Evolutionary conservation across 2,888 invertebrate species (phyloP).

Genomic region (Thelaira solivaga): DNA sequence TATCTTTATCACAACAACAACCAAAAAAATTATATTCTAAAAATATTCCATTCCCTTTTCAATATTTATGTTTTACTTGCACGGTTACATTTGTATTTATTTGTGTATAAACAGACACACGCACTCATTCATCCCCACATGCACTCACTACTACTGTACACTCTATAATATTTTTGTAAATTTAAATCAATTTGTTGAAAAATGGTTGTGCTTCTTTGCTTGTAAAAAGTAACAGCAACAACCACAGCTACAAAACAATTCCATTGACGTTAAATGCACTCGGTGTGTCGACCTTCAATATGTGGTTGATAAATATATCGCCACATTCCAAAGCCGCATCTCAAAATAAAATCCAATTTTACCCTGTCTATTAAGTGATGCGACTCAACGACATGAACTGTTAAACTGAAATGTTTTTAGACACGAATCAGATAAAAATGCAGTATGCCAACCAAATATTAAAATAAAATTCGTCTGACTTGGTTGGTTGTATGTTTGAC

Average conservation of each 20-base stretch:
- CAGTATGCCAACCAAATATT: constrained; percentile 48
- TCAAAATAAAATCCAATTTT: too few species aligned
- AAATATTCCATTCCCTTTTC: constrained; percentile 56
- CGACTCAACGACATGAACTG: constrained; percentile 77
- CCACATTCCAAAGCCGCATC: too few species aligned
- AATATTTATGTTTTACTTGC: constrained; percentile 31
- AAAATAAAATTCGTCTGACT: neutral
- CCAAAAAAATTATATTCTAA: constrained; percentile 32
- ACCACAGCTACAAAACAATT: constrained; percentile 63
- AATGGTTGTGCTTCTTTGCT: neutral
- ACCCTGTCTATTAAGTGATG: too few species aligned
- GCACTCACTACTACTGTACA: neutral
- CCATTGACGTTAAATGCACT: constrained; percentile 68
- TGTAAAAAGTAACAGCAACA: constrained; percentile 24
- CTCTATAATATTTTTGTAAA: constrained; percentile 62
- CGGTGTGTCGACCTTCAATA: constrained; percentile 75
- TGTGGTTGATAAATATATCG: too few species aligned
- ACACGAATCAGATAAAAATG: constrained; percentile 55
- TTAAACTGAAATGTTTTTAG: constrained; percentile 68
- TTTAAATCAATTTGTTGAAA: constrained; percentile 62
- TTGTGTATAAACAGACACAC: neutral
- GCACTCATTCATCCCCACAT: too few species aligned
- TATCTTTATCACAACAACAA: constrained; percentile 8
- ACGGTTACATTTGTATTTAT: neutral
- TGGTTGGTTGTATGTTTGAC: constrained; percentile 1